Evolutionary conservation across 2,113 vertebrate genomes (phyloP).

Genomic region (Bubo bubo): DNA sequence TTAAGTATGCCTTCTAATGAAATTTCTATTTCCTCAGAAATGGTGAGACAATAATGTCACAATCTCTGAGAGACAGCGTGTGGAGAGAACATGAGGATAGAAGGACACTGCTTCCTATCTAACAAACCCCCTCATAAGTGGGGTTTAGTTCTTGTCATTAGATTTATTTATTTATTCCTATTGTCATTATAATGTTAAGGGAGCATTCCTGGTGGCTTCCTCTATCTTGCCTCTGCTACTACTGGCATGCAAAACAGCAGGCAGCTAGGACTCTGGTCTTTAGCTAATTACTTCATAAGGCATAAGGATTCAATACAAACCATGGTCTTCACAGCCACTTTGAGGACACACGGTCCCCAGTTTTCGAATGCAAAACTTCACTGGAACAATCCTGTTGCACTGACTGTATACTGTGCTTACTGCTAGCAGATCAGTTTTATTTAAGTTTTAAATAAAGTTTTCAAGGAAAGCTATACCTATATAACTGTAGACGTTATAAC

Average conservation of each 20-base stretch:
- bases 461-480: background rate
- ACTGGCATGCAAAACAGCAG: background rate
- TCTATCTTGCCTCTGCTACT: background rate
- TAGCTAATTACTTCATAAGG: background rate
- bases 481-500: background rate
- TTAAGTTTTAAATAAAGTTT: background rate
- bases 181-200: background rate
- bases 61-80: background rate
- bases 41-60: accelerated
- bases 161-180: background rate
- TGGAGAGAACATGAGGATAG: background rate
- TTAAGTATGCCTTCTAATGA: background rate
- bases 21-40: background rate
- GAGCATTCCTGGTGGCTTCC: background rate
- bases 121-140: background rate
- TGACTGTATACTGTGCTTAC: background rate
- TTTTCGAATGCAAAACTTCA: background rate
- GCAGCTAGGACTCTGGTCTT: background rate
- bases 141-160: background rate
- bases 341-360: background rate
- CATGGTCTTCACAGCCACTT: background rate
- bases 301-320: background rate
- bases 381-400: background rate
- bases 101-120: background rate
- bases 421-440: accelerated